These are phyloP conservation scores for Drosophila nebulosa DNA, from an alignment of 1,140 invertebrate species.

Conservation along the genomic window DNA sequence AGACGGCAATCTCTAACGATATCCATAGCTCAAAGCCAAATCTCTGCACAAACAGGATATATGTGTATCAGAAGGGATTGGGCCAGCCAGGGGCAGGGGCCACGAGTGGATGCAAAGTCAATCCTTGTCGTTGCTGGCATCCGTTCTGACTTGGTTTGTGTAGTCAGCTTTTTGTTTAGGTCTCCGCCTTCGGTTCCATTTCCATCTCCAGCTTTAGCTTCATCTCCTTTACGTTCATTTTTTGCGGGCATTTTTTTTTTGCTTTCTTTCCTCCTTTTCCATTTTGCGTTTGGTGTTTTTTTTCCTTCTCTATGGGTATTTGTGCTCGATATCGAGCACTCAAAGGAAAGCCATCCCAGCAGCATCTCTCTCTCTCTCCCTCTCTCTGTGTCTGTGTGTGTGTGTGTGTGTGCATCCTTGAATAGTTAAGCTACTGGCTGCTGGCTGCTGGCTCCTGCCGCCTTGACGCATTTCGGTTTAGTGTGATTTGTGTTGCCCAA, in stretches of 20 bases:
- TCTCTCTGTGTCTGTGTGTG: background rate
- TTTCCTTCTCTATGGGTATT: slow-evolving; percentile 11
- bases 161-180: slow-evolving; percentile 67
- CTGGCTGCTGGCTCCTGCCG: no score
- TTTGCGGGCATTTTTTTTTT: slow-evolving; percentile 57
- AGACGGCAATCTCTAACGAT: slow-evolving; percentile 50
- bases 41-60: slow-evolving; percentile 77
- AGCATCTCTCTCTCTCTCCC: slow-evolving; percentile 6
- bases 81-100: background rate
- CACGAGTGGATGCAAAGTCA: slow-evolving; percentile 56
- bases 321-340: slow-evolving; percentile 51
- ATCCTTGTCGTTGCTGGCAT: slow-evolving; percentile 55
- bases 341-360: slow-evolving; percentile 64
- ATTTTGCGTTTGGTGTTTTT: slow-evolving; percentile 13
- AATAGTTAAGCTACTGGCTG: slow-evolving; percentile 20
- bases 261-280: background rate
- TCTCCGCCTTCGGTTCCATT: background rate
- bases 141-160: slow-evolving; percentile 66
- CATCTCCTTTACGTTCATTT: slow-evolving; percentile 41
- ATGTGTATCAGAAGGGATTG: slow-evolving; percentile 26
- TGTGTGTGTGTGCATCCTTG: slow-evolving; percentile 1
- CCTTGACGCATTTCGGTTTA: slow-evolving; percentile 73
- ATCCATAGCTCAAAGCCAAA: slow-evolving; percentile 77
- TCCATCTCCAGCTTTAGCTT: background rate
- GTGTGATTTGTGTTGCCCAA: slow-evolving; percentile 64